Evolutionary conservation across 2,888 invertebrate species (phyloP), one percentile per base, ranked within the genome.

Genomic region (Aricia artaxerxes): DNA sequence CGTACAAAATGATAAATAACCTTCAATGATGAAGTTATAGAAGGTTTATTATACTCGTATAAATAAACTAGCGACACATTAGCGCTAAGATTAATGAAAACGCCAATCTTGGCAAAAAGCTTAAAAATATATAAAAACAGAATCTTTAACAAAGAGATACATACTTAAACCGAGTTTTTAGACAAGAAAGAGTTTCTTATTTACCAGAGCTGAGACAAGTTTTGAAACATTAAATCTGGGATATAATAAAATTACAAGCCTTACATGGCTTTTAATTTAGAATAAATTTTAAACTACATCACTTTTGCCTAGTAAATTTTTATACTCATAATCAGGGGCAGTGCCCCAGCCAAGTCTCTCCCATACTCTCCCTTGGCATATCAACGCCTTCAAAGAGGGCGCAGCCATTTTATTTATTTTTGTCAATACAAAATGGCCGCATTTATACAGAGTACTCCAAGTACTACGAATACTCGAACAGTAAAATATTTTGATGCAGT

Each of bases 401-500:
- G 13, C 69, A 35, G 16, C 69, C 69, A 69, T 69, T 35, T 69
- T 35, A 5, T 69, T 69, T 38, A 6, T 24, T 13, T 13, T 13
- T 31, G 13, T 69, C 35, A 5, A 13, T 13, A 69, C 35, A 69
- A 69, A 69, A 69, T 69, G 69, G 69, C 35, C 4, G 38, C 35
- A 31, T 64, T 31, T 31, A 49, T 49, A 49, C 11, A 49, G 49
- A 49, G 31, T 61, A 61, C 16, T 61, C 61, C 7, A 24, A n/a
- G 61, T 16, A 31, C 11, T 11, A 31, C 31, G 31, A 64, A 31
- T 64, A 24, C 61, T n/a, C n/a, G 24, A 35, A 35, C 6, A 13
- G 4, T 69, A 35, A 69, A 69, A 69, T 69, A 69, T 13, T 69
- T 69, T 69, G 69, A 69, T 69, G 69, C 69, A 69, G 87, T 89